Conservation (phyloP, 2,888 invertebrate genomes). For the Stenolophus ochropezus region DNA sequence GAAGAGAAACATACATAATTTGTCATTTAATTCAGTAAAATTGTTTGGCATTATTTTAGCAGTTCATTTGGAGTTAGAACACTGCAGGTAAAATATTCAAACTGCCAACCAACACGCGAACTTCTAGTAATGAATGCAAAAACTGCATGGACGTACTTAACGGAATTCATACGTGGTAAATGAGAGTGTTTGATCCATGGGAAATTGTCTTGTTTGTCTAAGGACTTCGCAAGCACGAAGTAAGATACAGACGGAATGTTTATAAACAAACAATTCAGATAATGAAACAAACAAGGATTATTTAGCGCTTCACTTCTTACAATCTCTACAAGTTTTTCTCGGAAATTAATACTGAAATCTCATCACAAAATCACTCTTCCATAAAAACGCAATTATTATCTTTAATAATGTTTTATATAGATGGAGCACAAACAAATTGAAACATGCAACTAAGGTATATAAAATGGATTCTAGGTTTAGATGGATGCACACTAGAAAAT, state of each 20-base stretch:
- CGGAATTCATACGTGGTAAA: background rate
- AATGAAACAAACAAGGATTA: constrained; percentile 15
- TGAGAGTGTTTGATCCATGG: background rate
- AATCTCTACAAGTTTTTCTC: background rate
- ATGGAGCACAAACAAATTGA: too few species aligned
- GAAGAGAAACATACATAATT: constrained; percentile 10
- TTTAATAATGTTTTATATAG: too few species aligned
- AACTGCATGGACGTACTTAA: background rate
- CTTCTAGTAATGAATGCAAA: constrained; percentile 27
- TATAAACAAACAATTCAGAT: background rate
- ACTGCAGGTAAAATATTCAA: constrained; percentile 30
- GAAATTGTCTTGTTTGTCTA: constrained; percentile 5
- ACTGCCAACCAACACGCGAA: constrained; percentile 9
- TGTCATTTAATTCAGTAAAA: constrained; percentile 35
- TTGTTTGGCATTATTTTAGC: constrained; percentile 32
- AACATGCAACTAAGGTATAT: too few species aligned
- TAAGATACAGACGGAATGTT: background rate
- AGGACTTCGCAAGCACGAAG: background rate
- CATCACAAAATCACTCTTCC: too few species aligned
- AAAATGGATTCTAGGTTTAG: too few species aligned
- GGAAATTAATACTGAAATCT: too few species aligned
- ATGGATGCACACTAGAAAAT: too few species aligned
- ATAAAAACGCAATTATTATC: too few species aligned
- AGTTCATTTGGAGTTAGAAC: constrained; percentile 19
- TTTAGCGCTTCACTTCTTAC: background rate